Conservation (phyloP, 2,113 vertebrate species). For the Uropsilus gracilis region DNA sequence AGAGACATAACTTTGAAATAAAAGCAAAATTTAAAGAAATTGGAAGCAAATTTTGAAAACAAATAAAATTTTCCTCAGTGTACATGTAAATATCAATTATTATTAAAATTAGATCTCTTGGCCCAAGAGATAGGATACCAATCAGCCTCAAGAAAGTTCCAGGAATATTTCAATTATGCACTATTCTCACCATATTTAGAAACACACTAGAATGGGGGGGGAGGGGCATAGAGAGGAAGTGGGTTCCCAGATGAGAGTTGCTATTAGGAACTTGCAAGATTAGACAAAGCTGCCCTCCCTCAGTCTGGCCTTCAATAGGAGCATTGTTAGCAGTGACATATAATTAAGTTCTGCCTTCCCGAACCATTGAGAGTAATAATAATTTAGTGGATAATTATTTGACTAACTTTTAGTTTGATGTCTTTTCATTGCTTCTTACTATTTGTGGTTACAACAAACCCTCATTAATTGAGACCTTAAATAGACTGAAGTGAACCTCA, state of each 20-base stretch:
- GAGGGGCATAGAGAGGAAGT: not conserved
- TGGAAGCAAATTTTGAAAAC: slow-evolving; percentile 45
- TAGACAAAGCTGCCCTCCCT: not conserved
- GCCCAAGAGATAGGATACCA: not conserved
- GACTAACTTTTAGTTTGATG: slow-evolving; percentile 24
- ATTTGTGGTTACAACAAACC: slow-evolving; percentile 17
- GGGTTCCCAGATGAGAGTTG: not conserved
- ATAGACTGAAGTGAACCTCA: not conserved
- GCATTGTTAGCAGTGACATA: not conserved
- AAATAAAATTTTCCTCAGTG: not conserved
- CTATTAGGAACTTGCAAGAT: slow-evolving; percentile 26
- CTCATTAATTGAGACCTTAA: slow-evolving; percentile 13
- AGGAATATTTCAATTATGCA: not conserved
- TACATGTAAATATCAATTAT: not conserved
- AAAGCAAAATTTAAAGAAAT: slow-evolving; percentile 49
- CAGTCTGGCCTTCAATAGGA: not conserved
- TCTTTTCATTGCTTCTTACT: not conserved
- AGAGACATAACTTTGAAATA: slow-evolving; percentile 44
- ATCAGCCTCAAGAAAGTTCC: not conserved
- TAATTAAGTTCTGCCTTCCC: slow-evolving; percentile 42
- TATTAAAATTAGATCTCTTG: not conserved
- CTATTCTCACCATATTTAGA: not conserved
- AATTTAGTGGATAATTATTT: slow-evolving; percentile 6
- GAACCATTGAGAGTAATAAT: not conserved
- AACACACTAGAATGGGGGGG: not conserved